Percentiles rank a stretch among this genome's conserved stretches.
Evolutionary conservation across 2,797 vertebrate genomes (phyloP).

Genomic region (Pelodytes ibericus): DNA sequence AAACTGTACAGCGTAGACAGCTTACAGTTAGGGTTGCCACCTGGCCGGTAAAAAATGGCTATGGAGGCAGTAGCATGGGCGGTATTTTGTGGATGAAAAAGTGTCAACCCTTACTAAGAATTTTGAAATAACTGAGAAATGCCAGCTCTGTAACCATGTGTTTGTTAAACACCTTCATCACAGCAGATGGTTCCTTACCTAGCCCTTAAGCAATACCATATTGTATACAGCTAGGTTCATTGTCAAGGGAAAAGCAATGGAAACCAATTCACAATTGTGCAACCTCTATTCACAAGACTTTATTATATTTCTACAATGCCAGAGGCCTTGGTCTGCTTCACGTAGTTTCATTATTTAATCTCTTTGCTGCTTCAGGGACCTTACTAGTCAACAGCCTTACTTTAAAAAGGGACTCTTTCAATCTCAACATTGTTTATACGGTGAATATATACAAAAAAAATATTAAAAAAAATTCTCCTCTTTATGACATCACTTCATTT

Average conservation of each 20-base stretch:
- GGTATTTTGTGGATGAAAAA: too few relatives aligned
- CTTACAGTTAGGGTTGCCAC: too few relatives aligned
- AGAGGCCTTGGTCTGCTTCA: not conserved
- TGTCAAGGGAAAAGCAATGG: not conserved
- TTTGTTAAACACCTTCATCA: slow-evolving; percentile 2
- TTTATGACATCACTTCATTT: too few relatives aligned
- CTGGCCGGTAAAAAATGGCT: too few relatives aligned
- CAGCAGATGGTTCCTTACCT: slow-evolving; percentile 24
- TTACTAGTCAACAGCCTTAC: too few relatives aligned
- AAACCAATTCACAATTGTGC: slow-evolving; percentile 10
- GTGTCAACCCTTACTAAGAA: too few relatives aligned
- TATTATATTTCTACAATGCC: not conserved
- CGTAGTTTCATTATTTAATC: not conserved
- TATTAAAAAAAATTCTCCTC: too few relatives aligned
- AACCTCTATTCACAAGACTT: not conserved
- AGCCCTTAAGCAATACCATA: slow-evolving; percentile 12
- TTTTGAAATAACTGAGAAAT: slow-evolving; percentile 17
- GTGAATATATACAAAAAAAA: too few relatives aligned
- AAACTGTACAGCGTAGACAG: too few relatives aligned
- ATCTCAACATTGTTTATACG: too few relatives aligned
- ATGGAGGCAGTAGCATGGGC: too few relatives aligned
- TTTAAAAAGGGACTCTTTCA: too few relatives aligned
- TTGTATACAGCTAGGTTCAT: slow-evolving; percentile 13
- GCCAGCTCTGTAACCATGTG: not conserved
- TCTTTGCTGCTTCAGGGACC: not conserved